Evolutionary conservation across 1,140 invertebrate genomes (phyloP), one percentile per base, ranked within the genome.

Genomic region (Patella vulgata): DNA sequence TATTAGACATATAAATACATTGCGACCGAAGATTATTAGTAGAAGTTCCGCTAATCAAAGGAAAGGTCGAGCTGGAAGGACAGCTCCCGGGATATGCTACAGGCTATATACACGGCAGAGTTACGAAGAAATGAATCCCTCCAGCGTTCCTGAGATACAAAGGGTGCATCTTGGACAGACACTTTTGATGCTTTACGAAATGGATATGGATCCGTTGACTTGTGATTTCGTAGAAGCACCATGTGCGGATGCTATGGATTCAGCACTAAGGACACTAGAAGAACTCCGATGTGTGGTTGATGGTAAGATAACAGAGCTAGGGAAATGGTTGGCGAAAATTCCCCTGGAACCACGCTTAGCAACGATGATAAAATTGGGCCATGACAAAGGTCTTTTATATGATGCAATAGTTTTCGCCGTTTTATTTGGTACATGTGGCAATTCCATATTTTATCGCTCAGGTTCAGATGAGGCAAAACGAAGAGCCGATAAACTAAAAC

Each of bases 401-500:
- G 83, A 85, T 82, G 71, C 71, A 31, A 48, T 80, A n/a, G 67
- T 78, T 39, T 19, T 82, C 9, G 74, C 78, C 21, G 59, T 72
- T 12, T 57, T 72, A n/a, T 61, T 65, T 28, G 69, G 55, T 48
- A 36, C 52, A 28, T 58, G 67, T 54, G 57, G 63, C 19, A 63
- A 68, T n/a, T 61, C 57, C 11, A 46, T 79, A 12, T 80, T 80
- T 47, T 77, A 68, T 47, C 58, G 75, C 58, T 69, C 60, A 25
- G 65, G 73, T 3, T 66, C 66, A 42, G 50, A 90, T 74, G 81
- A 87, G 53, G 89, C 91, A 75, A 87, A 91, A 80, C 89, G 90
- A 4, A 74, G 87, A 21, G 85, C 87, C 63, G 88, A 89, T 28
- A 59, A 66, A 59, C 58, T 62, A 31, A 97, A 96, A 82, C 95